phyloP scores from a whole-genome alignment of 1,140 invertebrate species.

The Palaemon carinicauda region DNA sequence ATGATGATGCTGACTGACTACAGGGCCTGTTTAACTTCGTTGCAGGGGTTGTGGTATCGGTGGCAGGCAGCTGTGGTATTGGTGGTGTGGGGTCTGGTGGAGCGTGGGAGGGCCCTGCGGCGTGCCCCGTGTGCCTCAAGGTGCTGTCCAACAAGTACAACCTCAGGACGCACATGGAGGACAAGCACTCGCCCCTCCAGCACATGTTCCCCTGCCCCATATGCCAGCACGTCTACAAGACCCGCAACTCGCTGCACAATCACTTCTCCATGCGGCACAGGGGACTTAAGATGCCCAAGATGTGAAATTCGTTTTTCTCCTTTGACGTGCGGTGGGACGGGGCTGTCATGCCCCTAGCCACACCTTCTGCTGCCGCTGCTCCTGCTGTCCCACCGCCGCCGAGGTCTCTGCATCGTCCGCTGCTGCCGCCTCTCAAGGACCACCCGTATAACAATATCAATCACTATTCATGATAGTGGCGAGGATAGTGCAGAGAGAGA shows the following conservation, averaged over 20 bases:
- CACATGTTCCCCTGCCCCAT: slow-evolving; percentile 44
- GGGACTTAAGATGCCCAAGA: slow-evolving; percentile 64
- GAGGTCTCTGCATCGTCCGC: neutral
- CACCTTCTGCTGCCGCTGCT: too few relatives aligned
- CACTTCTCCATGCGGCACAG: slow-evolving; percentile 54
- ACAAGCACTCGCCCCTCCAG: slow-evolving; percentile 53
- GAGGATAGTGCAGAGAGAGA: too few relatives aligned
- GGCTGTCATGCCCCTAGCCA: too few relatives aligned
- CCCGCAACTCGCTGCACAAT: slow-evolving; percentile 47
- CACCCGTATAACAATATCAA: too few relatives aligned
- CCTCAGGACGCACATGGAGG: slow-evolving; percentile 55
- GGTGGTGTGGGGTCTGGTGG: neutral
- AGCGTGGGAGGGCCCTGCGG: slow-evolving; percentile 40
- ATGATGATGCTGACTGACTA: slow-evolving; percentile 20
- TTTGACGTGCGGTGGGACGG: too few relatives aligned
- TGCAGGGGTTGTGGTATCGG: slow-evolving; percentile 27
- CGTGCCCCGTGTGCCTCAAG: slow-evolving; percentile 54
- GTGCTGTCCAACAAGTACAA: slow-evolving; percentile 58
- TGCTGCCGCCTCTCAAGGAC: neutral
- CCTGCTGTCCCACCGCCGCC: too few relatives aligned
- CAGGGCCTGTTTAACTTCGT: slow-evolving; percentile 37
- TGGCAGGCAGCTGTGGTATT: neutral
- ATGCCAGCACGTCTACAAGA: slow-evolving; percentile 47
- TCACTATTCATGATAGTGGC: too few relatives aligned
- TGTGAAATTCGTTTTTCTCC: slow-evolving; percentile 5